These are phyloP conservation scores for Mustela lutreola DNA, from an alignment of 2,113 vertebrate species.

Conservation along the genomic window DNA sequence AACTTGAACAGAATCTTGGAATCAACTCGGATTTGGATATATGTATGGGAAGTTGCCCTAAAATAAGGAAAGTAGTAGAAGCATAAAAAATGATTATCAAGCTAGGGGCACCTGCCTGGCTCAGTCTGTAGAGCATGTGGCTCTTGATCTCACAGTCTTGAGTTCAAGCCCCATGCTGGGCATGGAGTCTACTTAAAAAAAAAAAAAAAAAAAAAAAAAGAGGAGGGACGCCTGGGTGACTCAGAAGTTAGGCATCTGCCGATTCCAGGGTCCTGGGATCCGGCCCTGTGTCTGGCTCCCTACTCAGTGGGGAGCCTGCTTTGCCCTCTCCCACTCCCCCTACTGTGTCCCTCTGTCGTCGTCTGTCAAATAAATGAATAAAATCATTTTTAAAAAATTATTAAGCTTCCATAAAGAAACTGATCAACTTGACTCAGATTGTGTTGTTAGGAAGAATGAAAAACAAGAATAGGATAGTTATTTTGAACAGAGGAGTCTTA, in stretches of 20 bases:
- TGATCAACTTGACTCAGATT: not conserved
- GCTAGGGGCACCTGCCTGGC: not conserved
- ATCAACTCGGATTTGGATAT: not conserved
- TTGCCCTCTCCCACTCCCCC: too few species aligned
- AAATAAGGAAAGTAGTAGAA: not conserved
- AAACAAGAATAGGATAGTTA: not conserved
- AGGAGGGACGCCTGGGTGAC: too few species aligned
- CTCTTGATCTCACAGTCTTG: not conserved
- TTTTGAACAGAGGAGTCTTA: not conserved
- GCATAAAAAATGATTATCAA: not conserved
- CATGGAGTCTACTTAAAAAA: not conserved
- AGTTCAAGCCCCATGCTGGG: not conserved
- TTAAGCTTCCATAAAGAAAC: not conserved
- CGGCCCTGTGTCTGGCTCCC: too few species aligned
- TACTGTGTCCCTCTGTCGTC: too few species aligned
- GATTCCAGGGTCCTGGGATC: too few species aligned
- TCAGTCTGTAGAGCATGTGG: not conserved
- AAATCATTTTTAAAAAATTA: not conserved
- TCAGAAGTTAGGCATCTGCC: too few species aligned
- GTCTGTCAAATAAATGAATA: too few species aligned
- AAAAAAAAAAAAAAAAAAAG: not conserved
- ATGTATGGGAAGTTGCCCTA: not conserved
- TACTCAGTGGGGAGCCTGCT: too few species aligned
- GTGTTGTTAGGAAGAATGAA: not conserved
- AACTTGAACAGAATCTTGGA: conserved; percentile 7